Conservation (phyloP, 2,113 vertebrate genomes). For the Scolopax mira region DNA sequence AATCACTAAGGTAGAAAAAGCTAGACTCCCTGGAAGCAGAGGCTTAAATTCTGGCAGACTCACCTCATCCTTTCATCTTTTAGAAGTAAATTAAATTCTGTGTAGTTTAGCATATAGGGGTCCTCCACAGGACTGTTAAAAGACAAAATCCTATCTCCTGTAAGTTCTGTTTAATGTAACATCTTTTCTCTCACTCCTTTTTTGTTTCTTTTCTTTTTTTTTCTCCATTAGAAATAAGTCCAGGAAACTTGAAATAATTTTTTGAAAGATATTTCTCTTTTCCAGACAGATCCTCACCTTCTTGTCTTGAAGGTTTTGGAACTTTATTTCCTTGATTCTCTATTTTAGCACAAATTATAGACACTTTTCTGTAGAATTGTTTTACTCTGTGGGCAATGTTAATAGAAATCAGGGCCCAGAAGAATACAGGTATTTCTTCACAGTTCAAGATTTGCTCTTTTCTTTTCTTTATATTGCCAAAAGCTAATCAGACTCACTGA, state of each 20-base stretch:
- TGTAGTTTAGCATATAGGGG: neutral
- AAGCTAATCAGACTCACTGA: neutral
- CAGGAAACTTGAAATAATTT: neutral
- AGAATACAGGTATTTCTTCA: neutral
- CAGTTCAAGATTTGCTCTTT: neutral
- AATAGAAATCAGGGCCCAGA: neutral
- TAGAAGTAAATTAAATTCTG: neutral
- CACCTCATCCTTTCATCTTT: constrained; percentile 23
- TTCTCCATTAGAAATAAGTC: neutral
- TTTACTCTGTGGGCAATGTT: neutral
- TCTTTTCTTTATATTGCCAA: neutral
- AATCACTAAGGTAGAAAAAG: neutral
- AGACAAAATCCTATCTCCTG: neutral
- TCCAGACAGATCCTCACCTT: neutral
- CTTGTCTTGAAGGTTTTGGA: neutral
- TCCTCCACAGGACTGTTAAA: neutral
- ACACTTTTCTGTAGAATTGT: neutral
- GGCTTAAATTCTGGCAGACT: neutral
- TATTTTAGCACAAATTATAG: neutral
- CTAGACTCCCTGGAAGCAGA: neutral
- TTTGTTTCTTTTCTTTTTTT: no score
- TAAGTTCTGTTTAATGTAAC: neutral
- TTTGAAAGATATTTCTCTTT: neutral
- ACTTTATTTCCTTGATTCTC: neutral
- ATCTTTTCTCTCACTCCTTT: neutral